Evolutionary conservation across 2,797 vertebrate genomes (phyloP), one percentile per base, ranked within the genome.

Genomic region (Crenuchus spilurus): DNA sequence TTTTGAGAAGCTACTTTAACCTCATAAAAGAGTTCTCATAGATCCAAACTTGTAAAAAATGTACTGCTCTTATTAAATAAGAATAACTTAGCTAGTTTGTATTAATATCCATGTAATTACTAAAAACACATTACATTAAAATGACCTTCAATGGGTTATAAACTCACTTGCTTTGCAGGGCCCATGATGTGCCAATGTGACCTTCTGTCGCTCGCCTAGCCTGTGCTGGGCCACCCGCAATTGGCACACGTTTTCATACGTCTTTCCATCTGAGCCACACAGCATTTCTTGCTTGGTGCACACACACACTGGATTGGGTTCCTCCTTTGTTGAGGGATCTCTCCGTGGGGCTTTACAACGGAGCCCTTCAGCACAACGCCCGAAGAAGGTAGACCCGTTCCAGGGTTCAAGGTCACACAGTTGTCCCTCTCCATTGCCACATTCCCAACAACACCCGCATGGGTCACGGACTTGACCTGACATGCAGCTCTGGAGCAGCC

Each of bases 361-460:
- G 35, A 87, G 64, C 14, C 82, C 83, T 30, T 84, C 82, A 4
- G 78, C 83, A 14, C 87, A 87, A 24, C 70, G 79, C 1, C 87
- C 86, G 1, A 82, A 87, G 42, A 82, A 75, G 2, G 22, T 61
- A 5, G 64, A 68, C 5, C 75, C 65, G 0, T 72, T 76, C 51
- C 41, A 28, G 6, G 70, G 37, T 35, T 85, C 78, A 0, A 67
- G 73, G 67, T 88, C 86, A 57, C 87, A 88, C 35, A 83, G 68
- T 39, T 86, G 86, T 4, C 86, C 86, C 76, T 87, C 85, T 37
- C 77, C 76, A 2, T 88, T 88, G 22, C 85, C 86, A 48, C 87
- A 88, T 67, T 87, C 79, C 87, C 84, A 87, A 61, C 87, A 87
- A 70, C 87, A 87, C 24, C 84, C 82, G 2, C 87, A 88, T 30